Evolutionary conservation across 2,888 invertebrate species (phyloP), one percentile per base, ranked within the genome.

Genomic region (Meloe dianella): DNA sequence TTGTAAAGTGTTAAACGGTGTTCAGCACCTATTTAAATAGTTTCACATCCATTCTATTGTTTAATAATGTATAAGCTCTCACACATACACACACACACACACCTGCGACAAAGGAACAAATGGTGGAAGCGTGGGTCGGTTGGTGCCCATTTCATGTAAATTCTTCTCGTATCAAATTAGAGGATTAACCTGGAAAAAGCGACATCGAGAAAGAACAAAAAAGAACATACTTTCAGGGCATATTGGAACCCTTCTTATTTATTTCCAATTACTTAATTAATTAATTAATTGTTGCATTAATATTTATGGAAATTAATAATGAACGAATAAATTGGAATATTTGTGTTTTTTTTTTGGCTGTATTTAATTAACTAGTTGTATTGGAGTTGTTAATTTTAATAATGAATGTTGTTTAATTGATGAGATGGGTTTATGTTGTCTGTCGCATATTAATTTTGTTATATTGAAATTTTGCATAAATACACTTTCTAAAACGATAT

Each of bases 21-120:
- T 72, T 69, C 59, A 63, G 65, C 65, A 63, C 65, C 68, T 67
- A 67, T 71, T n/a, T 72, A 69, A 65, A 72, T 71, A 69, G 68
- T 67, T 65, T 69, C 70, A 65, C 72, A 69, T 68, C 65, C 69
- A 66, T 72, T 71, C 66, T 64, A 72, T 71, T 72, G 71, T 72
- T 67, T 57, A 38, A 58, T 32, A 10, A 41, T n/a, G n/a, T 38
- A 5, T 38, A 29, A 41, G 22, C 60, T 65, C 59, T 17, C 41
- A 4, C 41, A 41, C 17, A 41, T 54, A 24, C 1, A 54, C 24
- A 22, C 22, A 22, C 12, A 22, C 20, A 58, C 32, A 67, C 67
- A 69, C 67, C 69, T 69, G 67, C 66, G 69, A 66, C 62, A 64
- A 67, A 66, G 66, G 12, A 62, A 61, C 66, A 61, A 66, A 64